Percentiles rank a stretch among this genome's conserved stretches.
phyloP scores from a whole-genome alignment of 2,113 vertebrate genomes.

The Rhynchomys soricoides region DNA sequence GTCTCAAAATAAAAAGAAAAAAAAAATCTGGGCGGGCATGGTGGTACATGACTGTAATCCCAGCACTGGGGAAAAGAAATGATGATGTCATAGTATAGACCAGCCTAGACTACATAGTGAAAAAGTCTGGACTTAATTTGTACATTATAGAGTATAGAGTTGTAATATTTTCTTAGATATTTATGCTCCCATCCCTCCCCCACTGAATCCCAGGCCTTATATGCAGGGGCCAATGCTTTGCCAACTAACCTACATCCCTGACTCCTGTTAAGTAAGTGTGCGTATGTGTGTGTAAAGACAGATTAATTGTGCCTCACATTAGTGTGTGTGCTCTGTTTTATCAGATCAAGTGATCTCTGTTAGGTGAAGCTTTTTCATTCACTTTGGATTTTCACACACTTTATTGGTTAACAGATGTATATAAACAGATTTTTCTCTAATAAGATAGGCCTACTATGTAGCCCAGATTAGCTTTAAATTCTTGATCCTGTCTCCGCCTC shows the following conservation, averaged over 20 bases:
- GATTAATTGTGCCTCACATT: background rate
- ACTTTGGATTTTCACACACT: background rate
- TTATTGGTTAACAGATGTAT: background rate
- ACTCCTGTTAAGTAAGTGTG: background rate
- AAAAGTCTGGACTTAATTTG: background rate
- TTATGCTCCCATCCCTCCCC: background rate
- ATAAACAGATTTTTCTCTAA: background rate
- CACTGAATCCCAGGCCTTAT: background rate
- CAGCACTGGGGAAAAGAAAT: background rate
- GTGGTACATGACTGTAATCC: background rate
- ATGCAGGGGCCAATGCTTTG: background rate
- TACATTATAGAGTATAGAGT: background rate
- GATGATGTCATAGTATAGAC: background rate
- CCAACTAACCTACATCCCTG: background rate
- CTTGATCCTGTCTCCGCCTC: background rate
- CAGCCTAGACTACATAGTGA: background rate
- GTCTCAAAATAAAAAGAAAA: background rate
- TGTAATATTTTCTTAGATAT: constrained; percentile 9
- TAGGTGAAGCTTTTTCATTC: background rate
- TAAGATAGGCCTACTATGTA: background rate
- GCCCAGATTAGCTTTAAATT: background rate
- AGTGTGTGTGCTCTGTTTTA: background rate
- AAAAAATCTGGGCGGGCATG: background rate
- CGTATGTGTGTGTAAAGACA: background rate
- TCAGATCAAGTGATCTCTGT: background rate